Percentiles rank a stretch among this genome's conserved stretches.
phyloP scores from a whole-genome alignment of 2,888 invertebrate species.

The Diogma glabrata region DNA sequence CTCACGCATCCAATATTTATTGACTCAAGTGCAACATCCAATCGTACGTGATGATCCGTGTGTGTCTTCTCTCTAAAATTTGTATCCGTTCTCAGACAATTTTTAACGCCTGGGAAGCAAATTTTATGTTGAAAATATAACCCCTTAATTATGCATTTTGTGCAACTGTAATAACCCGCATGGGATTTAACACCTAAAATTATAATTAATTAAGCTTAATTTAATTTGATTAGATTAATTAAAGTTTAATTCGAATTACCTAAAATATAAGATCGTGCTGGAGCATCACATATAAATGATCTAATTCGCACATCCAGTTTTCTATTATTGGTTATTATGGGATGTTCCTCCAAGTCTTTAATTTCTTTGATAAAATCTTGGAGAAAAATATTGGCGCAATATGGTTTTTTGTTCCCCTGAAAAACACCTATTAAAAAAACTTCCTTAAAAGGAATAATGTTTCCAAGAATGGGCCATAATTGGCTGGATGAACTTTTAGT shows the following conservation, averaged over 20 bases:
- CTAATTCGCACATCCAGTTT: not conserved
- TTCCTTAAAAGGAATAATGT: too few species aligned
- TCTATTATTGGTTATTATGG: not conserved
- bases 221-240: too few species aligned
- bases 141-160: not conserved
- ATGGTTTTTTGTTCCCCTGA: too few species aligned
- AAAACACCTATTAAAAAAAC: too few species aligned
- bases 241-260: constrained; percentile 3
- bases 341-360: too few species aligned
- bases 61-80: constrained; percentile 1
- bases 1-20: too few species aligned
- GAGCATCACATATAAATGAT: too few species aligned
- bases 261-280: not conserved
- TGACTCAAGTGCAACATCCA: not conserved
- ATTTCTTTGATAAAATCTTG: too few species aligned
- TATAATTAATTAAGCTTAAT: constrained; percentile 3
- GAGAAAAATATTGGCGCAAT: too few species aligned
- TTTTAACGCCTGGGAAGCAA: not conserved
- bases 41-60: not conserved
- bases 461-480: too few species aligned
- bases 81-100: not conserved
- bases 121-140: too few species aligned
- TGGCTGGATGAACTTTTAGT: too few species aligned
- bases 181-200: not conserved
- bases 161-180: not conserved